Evolutionary conservation across 1,140 invertebrate species (phyloP), one percentile per base, ranked within the genome.

Genomic region (Drosophila pruinosa): DNA sequence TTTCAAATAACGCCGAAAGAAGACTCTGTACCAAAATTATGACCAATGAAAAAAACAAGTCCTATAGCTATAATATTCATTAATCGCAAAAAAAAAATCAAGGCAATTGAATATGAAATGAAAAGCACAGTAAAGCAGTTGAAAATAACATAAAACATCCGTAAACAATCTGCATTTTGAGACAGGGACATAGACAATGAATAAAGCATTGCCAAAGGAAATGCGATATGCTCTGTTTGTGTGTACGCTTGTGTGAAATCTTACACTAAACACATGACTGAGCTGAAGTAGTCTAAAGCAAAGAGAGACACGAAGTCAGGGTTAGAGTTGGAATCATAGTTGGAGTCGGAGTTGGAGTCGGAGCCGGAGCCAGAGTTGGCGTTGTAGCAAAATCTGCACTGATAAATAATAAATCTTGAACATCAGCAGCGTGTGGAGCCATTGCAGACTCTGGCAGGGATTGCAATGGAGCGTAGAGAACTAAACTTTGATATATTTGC

Each of bases 391-490:
- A 83, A 78, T 83, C 79, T 83, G 79, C 79, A 75, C 79, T 83
- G 79, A 83, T 83, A 83, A 83, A 83, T 83, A 83, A 83, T 83
- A 83, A 83, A 83, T 83, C 75, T 78, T 63, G 38, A 50, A 31
- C 75, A 83, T 83, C 65, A 70, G 67, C 69, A 71, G 68, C 14
- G 41, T 39, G 41, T 43, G 64, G 54, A 73, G 72, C 72, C 57
- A 47, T 17, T 5, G 48, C 67, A 58, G 14, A 21, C 24, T 28
- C n/a, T 19, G 52, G 50, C 17, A n/a, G 17, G 22, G 24, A 26
- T 28, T 59, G 26, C 56, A 59, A 38, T 50, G 19, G 15, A 65
- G 53, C 22, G n/a, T 45, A 22, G 39, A 57, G 21, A 48, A 57
- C 21, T 28, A 34, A 54, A 64, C 61, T 57, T 65, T 65, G 50